Evolutionary conservation across 2,888 invertebrate genomes (phyloP).

Genomic region (Chrysotoxum bicinctum): DNA sequence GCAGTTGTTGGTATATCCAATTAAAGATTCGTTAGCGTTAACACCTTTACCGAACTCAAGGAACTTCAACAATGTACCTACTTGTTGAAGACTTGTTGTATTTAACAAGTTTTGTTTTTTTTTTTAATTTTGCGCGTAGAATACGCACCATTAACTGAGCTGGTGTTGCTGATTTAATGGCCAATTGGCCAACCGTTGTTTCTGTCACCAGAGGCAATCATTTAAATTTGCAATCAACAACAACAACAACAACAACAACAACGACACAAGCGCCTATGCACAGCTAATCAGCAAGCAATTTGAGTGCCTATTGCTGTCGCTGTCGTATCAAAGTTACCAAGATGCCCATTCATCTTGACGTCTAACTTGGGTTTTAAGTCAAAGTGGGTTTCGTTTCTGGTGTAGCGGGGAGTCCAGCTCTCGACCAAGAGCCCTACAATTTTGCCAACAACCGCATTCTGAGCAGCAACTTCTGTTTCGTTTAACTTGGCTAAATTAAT

Average conservation of each 20-base stretch:
- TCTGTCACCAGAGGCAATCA: constrained; percentile 68
- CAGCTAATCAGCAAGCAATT: constrained; percentile 69
- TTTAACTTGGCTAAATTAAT: constrained; percentile 68
- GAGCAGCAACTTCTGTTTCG: constrained; percentile 59
- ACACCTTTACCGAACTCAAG: constrained; percentile 10
- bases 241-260: constrained; percentile 5
- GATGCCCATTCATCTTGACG: constrained; percentile 64
- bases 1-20: constrained; percentile 25
- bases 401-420: neutral
- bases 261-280: constrained; percentile 36
- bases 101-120: constrained; percentile 1
- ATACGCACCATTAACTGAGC: constrained; percentile 59
- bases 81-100: constrained; percentile 19
- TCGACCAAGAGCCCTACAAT: neutral
- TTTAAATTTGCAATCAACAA: constrained; percentile 71
- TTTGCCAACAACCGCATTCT: neutral
- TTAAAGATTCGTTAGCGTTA: constrained; percentile 24
- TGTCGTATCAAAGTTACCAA: constrained; percentile 56
- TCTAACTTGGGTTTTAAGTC: constrained; percentile 70
- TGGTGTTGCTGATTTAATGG: constrained; percentile 51
- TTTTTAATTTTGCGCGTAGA: neutral
- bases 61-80: neutral
- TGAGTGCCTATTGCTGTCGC: constrained; percentile 64
- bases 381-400: constrained; percentile 40
- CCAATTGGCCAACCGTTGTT: constrained; percentile 68